Base-by-base conservation (phyloP, 2,113 vertebrate genomes). In the Toxostoma redivivum region DNA sequence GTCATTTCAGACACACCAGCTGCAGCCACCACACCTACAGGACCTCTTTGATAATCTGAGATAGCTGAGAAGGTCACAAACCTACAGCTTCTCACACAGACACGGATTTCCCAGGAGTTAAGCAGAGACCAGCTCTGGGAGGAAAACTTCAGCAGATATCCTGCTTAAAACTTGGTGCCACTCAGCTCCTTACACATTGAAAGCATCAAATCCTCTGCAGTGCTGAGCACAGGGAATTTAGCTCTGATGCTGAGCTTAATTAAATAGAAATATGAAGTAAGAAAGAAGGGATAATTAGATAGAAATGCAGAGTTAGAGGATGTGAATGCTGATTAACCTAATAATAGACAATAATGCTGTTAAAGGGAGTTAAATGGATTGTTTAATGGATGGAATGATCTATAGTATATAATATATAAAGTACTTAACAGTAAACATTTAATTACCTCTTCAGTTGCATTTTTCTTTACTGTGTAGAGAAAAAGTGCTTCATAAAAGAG, bases 381-480 rank as follows among this genome's bases (percentile, higher is more conserved):
- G 91, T 94, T 97, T 95, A 97, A 97, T 83, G 92, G 88, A 90
- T 89, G 37, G 85, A 79, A 96, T 96, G 91, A 97, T 94, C 88
- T 95, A 95, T 58, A 90, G 87, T 89, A 85, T 89, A 69, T 90
- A 87, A 92, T 89, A 94, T 40, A 94, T 90, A 93, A 96, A 92
- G 92, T 96, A 95, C 82, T 96, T 97, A 96, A 97, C 91, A 93
- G 95, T 94, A 97, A 97, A 96, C 95, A 96, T 96, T 97, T 97
- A 97, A 97, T 96, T 97, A 94, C 88, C 85, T 92, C 89, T 87
- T 94, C 58, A 90, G 86, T 62, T 93, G 81, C 81, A 86, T 95
- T 96, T 95, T 96, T 94, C 94, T 96, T 94, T 70, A 58, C 50
- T 94, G 28, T 65, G 60, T 11, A 6, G 72, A 88, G 16, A 35